Base-by-base conservation (phyloP, 2,113 vertebrate species). In the Reinhardtius hippoglossoides region DNA sequence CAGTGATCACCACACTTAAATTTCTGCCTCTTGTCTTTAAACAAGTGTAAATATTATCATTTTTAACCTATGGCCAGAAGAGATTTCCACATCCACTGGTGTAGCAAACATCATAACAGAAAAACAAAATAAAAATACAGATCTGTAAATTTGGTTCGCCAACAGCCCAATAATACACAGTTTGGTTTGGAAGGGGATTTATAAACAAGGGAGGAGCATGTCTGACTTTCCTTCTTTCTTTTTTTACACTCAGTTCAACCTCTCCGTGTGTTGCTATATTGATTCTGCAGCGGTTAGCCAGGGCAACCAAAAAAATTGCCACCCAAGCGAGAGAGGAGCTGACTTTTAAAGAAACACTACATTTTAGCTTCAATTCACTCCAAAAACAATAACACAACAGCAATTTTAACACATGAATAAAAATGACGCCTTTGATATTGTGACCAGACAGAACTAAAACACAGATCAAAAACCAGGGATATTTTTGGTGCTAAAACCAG, bases 261-360 rank as follows among this genome's bases (percentile, higher is more conserved):
- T 54, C 58, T 69, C 24, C 44, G 8, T 78, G 74, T 78, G 79
- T 84, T 71, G 70, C 75, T 86, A 63, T 76, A 63, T 71, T 63
- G 65, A 76, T 57, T 69, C 78, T 71, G 54, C 70, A 35, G 81
- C 4, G 76, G 79, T 87, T 67, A 64, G 54, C 64, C 76, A 65
- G 69, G 26, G 12, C 18, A 67, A 69, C 78, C 71, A 20, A 70
- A 76, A 31, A 56, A 76, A 78, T 55, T 67, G 76, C 79, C 79
- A 75, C 73, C 72, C 67, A 80, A 64, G 81, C 7, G 7, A 78
- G 56, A 78, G 64, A 78, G 54, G 76, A 61, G 31, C 27, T 64
- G 66, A 66, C 76, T 80, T 85, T 85, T 76, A 76, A 86, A 81
- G 54, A 67, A 48, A 67, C 57, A 61, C 9, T 37, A 67, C 13